A percentile compares a stretch with the other conserved stretches of the same genome.
These are phyloP conservation scores for Petromus typicus DNA, from an alignment of 2,113 vertebrate genomes.

Conservation along the genomic window DNA sequence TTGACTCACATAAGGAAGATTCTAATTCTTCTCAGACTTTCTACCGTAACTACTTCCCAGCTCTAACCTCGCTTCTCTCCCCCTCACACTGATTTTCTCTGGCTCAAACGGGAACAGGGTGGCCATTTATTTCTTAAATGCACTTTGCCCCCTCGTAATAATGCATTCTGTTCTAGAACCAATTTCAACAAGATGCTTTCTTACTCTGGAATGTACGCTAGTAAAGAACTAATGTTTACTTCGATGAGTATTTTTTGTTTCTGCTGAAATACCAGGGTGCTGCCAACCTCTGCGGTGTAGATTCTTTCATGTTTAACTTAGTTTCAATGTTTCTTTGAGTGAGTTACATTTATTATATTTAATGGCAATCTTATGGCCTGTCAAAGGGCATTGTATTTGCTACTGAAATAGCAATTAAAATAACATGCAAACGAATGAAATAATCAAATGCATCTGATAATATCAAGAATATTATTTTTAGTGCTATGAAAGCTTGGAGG, in stretches of 20 bases:
- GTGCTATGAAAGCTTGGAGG: conserved; percentile 76
- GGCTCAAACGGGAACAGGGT: background rate
- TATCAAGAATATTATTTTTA: conserved; percentile 74
- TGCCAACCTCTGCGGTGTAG: background rate
- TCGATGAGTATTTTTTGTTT: background rate
- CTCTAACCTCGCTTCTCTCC: conserved; percentile 13
- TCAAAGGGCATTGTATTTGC: conserved; percentile 84
- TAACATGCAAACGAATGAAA: conserved; percentile 80
- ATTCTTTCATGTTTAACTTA: conserved; percentile 23
- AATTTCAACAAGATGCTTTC: conserved; percentile 25
- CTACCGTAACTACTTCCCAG: conserved; percentile 16
- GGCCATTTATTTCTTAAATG: conserved; percentile 50
- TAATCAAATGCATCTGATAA: conserved; percentile 85
- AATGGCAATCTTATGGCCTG: conserved; percentile 78
- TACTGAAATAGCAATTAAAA: conserved; percentile 86
- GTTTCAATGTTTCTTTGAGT: background rate
- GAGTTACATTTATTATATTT: conserved; percentile 77
- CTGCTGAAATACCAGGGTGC: background rate
- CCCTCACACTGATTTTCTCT: background rate
- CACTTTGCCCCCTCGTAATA: background rate
- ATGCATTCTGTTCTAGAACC: background rate
- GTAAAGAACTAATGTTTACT: background rate
- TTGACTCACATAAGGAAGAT: conserved; percentile 34
- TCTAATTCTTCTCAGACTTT: conserved; percentile 58
- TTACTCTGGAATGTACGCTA: background rate